Conservation (phyloP, 1,140 invertebrate genomes). For the Marisa cornuarietis region DNA sequence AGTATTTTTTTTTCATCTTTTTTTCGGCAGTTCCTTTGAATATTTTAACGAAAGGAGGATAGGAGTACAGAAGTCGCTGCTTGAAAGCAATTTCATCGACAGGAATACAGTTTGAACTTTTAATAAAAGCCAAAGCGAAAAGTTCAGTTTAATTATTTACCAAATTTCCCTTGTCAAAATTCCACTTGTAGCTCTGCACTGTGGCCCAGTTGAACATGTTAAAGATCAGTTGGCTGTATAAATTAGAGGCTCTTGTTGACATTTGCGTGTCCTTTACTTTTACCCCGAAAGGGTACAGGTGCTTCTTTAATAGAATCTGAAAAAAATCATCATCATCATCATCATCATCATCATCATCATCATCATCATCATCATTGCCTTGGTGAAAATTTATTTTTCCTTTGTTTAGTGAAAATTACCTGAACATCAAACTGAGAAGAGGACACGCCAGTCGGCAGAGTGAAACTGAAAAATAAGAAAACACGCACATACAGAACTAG, state of each 20-base stretch:
- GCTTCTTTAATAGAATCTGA: constrained; percentile 25
- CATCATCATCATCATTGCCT: too few relatives aligned
- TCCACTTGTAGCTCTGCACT: constrained; percentile 39
- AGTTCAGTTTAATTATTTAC: constrained; percentile 2
- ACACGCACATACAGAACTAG: too few relatives aligned
- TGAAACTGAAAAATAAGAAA: too few relatives aligned
- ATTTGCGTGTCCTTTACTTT: constrained; percentile 22
- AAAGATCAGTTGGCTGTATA: constrained; percentile 35
- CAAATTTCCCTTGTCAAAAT: constrained; percentile 27
- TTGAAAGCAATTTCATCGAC: background rate
- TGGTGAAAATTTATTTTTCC: too few relatives aligned
- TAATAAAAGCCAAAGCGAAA: too few relatives aligned
- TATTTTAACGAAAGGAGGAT: background rate
- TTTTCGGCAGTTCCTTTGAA: constrained; percentile 25
- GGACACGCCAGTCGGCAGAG: too few relatives aligned
- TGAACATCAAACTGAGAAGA: too few relatives aligned
- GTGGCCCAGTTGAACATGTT: constrained; percentile 49
- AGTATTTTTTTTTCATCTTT: too few relatives aligned
- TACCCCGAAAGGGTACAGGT: constrained; percentile 30
- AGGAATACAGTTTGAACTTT: too few relatives aligned
- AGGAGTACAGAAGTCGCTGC: background rate
- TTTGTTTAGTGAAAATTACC: too few relatives aligned
- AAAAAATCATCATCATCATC: constrained; percentile 3
- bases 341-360: too few relatives aligned
- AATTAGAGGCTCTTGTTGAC: constrained; percentile 15